These are phyloP conservation scores for Microtus oregoni DNA, from an alignment of 2,113 vertebrate genomes.

Conservation along the genomic window DNA sequence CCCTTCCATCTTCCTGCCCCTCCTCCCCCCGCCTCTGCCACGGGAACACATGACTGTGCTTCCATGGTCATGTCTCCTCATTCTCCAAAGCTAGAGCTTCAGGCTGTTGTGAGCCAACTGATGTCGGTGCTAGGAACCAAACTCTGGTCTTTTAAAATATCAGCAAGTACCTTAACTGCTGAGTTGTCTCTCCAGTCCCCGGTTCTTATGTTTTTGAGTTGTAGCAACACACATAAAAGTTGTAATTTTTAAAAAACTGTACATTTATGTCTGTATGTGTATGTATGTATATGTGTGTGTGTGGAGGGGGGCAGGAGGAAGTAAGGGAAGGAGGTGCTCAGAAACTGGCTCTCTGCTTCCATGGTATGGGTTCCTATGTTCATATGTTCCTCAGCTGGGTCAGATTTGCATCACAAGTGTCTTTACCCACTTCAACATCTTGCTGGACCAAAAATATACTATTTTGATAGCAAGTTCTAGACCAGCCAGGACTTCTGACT, in stretches of 20 bases:
- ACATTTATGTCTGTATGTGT: background rate
- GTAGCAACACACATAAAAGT: background rate
- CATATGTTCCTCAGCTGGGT: too few relatives aligned
- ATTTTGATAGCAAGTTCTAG: background rate
- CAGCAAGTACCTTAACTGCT: background rate
- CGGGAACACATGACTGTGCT: background rate
- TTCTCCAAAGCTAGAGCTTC: background rate
- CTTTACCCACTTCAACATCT: background rate
- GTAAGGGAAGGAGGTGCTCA: background rate
- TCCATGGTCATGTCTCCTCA: background rate
- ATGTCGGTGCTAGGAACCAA: background rate
- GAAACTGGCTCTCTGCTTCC: background rate
- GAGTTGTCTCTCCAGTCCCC: background rate
- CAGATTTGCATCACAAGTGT: too few relatives aligned
- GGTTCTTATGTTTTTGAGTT: constrained; percentile 28
- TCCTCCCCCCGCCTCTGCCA: too few relatives aligned
- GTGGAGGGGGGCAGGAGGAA: too few relatives aligned
- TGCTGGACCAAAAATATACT: background rate
- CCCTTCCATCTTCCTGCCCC: too few relatives aligned
- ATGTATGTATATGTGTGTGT: too few relatives aligned
- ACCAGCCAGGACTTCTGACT: background rate
- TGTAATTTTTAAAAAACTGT: background rate
- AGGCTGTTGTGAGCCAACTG: background rate
- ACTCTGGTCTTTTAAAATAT: background rate
- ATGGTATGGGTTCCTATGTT: background rate